A percentile compares a stretch with the other conserved stretches of the same genome.
Evolutionary conservation across 2,797 vertebrate genomes (phyloP).

Genomic region (Staurois parvus): DNA sequence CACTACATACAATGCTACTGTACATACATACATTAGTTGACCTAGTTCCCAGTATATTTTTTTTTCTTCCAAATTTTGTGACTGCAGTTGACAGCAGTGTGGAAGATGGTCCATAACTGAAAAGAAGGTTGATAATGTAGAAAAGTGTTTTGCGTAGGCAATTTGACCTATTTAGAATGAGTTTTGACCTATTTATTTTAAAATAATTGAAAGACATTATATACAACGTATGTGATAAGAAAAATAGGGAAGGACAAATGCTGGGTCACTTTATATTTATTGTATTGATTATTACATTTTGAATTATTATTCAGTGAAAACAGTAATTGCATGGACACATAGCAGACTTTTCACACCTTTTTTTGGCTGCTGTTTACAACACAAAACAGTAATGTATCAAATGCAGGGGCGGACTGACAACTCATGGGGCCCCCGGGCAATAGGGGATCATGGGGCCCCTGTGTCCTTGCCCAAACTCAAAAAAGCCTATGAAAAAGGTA

Average conservation of each 20-base stretch:
- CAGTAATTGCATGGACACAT: no score
- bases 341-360: no score
- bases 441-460: no score
- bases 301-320: no score
- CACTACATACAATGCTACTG: constrained; percentile 60
- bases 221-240: background rate
- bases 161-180: constrained; percentile 29
- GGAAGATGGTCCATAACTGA: background rate
- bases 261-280: background rate
- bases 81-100: background rate
- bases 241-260: background rate
- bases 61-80: background rate
- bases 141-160: background rate
- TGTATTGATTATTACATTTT: background rate
- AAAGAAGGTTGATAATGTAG: background rate
- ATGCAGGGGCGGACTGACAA: no score
- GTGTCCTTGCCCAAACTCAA: no score
- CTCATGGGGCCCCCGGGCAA: no score
- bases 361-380: no score
- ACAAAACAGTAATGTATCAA: no score
- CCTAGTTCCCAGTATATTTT: constrained; percentile 19
- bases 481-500: no score
- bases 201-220: background rate
- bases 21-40: constrained; percentile 51
- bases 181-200: constrained; percentile 29